Conservation (phyloP, 2,113 vertebrate genomes). For the Coturnix japonica region DNA sequence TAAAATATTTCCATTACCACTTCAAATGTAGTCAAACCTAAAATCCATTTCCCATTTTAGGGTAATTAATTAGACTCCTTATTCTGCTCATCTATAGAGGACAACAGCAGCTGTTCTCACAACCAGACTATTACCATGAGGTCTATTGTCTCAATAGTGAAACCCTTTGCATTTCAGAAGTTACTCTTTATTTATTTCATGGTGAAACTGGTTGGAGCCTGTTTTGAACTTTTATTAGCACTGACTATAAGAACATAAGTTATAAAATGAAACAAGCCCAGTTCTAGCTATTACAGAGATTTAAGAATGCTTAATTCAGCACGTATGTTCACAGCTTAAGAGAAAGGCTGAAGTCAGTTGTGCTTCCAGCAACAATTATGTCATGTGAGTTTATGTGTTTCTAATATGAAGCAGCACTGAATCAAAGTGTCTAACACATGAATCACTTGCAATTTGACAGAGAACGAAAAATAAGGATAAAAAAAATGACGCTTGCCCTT, state of each 20-base stretch:
- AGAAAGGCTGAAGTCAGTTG: conserved; percentile 6
- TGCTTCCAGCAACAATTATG: conserved; percentile 30
- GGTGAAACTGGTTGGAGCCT: not conserved
- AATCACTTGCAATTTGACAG: conserved; percentile 16
- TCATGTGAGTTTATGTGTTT: conserved; percentile 29
- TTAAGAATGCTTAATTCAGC: conserved; percentile 22
- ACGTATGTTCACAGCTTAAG: conserved; percentile 5
- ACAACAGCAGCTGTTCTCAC: not conserved
- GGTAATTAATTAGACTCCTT: not conserved
- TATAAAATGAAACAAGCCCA: conserved; percentile 24
- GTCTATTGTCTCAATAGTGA: not conserved
- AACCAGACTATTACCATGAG: not conserved
- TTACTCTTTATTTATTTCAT: not conserved
- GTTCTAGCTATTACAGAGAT: not conserved
- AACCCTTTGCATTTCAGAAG: not conserved
- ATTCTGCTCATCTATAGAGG: not conserved
- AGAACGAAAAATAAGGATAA: not conserved
- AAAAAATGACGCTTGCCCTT: not conserved
- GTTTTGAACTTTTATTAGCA: not conserved
- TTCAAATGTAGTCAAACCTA: not conserved
- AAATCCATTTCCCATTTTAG: not conserved
- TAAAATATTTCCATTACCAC: not conserved
- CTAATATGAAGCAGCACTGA: not conserved
- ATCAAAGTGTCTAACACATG: conserved; percentile 20
- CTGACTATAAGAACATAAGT: not conserved